Evolutionary conservation across 2,888 invertebrate genomes (phyloP), one percentile per base, ranked within the genome.

Genomic region (Drosophila pegasa): DNA sequence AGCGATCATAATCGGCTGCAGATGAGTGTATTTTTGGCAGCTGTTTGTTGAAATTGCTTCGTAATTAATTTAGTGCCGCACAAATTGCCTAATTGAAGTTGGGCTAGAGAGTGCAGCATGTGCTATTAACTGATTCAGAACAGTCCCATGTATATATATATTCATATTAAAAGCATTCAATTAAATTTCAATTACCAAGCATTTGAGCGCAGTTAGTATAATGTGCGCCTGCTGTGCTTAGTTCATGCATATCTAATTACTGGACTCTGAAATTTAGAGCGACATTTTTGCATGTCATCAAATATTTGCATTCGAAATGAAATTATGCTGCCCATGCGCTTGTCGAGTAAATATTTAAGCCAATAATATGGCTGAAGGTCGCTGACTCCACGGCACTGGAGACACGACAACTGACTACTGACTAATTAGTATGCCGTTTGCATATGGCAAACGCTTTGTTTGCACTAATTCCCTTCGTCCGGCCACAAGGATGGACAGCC

Each of bases 391-490:
- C 40, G 4, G 50, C 45, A 41, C 20, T 2, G 31, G 14, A 43
- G 68, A 51, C 54, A 55, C 47, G 18, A 35, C 25, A 47, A 45
- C 38, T 40, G 33, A 45, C 38, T 40, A 29, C 47, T 37, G 37
- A 54, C 67, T 84, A 81, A 81, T 81, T 81, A 81, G 81, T 80
- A 81, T 80, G 76, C 81, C 73, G 81, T 70, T 80, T 84, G 78
- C 84, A 78, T 78, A 65, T 66, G 58, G 51, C 76, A 80, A 84
- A 84, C 78, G 81, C 81, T 84, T 84, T 81, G 84, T 84, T 81
- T 81, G 84, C 78, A 81, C 84, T 81, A 84, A 80, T 84, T 84
- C 73, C 59, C 65, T 55, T 29, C 25, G 57, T 40, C 45, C 57
- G 45, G 54, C 16, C 43, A 41, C 18, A 62, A 47, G 33, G 50